Conservation (phyloP, 1,140 invertebrate genomes). For the Zaprionus camerounensis region DNA sequence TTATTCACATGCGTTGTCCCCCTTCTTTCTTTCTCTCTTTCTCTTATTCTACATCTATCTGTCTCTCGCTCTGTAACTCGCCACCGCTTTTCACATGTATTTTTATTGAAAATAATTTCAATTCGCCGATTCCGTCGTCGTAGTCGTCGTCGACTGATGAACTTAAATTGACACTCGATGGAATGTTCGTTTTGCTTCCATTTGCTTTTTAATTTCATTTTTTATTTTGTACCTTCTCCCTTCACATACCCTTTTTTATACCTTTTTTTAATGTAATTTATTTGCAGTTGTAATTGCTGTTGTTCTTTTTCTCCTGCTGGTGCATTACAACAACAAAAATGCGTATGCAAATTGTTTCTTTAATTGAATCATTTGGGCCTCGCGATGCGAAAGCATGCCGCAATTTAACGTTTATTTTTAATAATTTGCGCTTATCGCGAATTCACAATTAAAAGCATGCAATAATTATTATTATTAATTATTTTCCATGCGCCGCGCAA, state of each 20-base stretch:
- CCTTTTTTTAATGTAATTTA: slow-evolving; percentile 81
- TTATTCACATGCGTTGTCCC: slow-evolving; percentile 43
- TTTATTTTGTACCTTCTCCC: slow-evolving; percentile 18
- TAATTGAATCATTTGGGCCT: slow-evolving; percentile 73
- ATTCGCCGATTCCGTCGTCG: slow-evolving; percentile 28
- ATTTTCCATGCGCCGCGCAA: slow-evolving; percentile 19
- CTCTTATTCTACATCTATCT: neutral
- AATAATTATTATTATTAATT: slow-evolving; percentile 43
- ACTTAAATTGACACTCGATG: slow-evolving; percentile 74
- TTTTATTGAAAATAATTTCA: slow-evolving; percentile 57
- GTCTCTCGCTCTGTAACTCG: neutral
- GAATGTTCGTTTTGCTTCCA: slow-evolving; percentile 54
- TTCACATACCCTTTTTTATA: slow-evolving; percentile 24
- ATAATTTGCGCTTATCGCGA: slow-evolving; percentile 73
- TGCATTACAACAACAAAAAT: slow-evolving; percentile 48
- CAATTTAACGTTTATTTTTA: slow-evolving; percentile 68
- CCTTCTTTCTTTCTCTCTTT: neutral
- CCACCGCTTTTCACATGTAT: slow-evolving; percentile 23
- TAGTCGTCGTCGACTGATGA: slow-evolving; percentile 51
- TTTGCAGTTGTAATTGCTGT: slow-evolving; percentile 71
- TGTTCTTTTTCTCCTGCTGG: slow-evolving; percentile 22
- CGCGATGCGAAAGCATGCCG: slow-evolving; percentile 29
- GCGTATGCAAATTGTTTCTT: slow-evolving; percentile 76
- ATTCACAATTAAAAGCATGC: slow-evolving; percentile 61
- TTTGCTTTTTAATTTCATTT: slow-evolving; percentile 33